Base-by-base conservation (phyloP, 2,113 vertebrate species). In the Ceyx margarethae region DNA sequence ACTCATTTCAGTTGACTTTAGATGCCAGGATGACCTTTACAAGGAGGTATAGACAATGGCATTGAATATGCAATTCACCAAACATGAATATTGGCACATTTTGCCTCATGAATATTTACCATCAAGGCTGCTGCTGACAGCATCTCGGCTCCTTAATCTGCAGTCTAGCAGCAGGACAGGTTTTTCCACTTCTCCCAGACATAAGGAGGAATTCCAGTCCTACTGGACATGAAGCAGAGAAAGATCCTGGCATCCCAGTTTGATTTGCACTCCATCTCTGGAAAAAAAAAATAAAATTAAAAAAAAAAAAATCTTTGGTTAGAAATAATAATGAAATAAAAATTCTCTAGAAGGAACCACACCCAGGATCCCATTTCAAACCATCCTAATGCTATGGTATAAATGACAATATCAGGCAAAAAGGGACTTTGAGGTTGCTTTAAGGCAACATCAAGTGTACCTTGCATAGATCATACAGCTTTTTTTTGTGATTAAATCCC, bases 71-170 rank as follows among this genome's bases (percentile, higher is more conserved):
- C 46, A 95, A 86, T 71, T 81, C 20, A 0, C 74, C 87, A 95
- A 87, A 85, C 58, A 45, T 90, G 91, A 92, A 93, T 90, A 93
- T 86, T 68, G 93, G 89, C 92, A 91, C 67, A 72, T 91, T 92
- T 94, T 91, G 61, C 9, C 43, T 95, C 82, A 96, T 95, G 89
- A 95, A 96, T 96, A 97, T 96, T 96, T 95, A 95, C 87, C 78
- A 78, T n/a, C 29, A 64, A 91, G 80, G 87, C 81, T 95, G 84
- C 84, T 94, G 84, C 84, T 95, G 89, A 91, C 91, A 96, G 91
- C 54, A 74, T 46, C 87, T 93, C 87, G 91, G 81, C 84, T 56
- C 35, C 50, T 46, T 91, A 89, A 93, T 85, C 66, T 84, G 58
- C 81, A 92, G 46, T 31, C 80, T 95, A 95, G 94, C 93, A 92